Evolutionary conservation across 2,797 vertebrate genomes (phyloP).

Genomic region (Helostoma temminkii): DNA sequence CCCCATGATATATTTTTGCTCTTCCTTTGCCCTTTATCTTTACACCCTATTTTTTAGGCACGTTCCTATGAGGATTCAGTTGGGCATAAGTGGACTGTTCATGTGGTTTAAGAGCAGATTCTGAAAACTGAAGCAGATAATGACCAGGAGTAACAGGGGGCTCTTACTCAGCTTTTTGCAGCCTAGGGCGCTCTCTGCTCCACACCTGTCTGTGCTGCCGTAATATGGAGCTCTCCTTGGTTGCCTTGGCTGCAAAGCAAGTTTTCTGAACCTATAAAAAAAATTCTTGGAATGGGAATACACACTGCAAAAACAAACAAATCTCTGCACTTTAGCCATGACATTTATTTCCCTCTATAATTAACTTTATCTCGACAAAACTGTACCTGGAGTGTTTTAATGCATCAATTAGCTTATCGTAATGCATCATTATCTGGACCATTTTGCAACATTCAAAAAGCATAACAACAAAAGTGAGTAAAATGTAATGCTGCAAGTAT

Average conservation of each 20-base stretch:
- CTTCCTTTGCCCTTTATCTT: conserved; percentile 23
- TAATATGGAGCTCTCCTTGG: conserved; percentile 87
- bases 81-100: conserved; percentile 64
- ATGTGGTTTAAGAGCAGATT: conserved; percentile 69
- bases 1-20: conserved; percentile 16
- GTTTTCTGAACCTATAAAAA: conserved; percentile 87
- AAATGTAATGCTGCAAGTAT: conserved; percentile 19
- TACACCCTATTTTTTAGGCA: conserved; percentile 41
- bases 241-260: conserved; percentile 85
- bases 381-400: conserved; percentile 18
- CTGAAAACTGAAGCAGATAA: conserved; percentile 76
- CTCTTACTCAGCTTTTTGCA: conserved; percentile 89
- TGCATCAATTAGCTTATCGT: too few relatives aligned
- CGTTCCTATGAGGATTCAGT: conserved; percentile 55
- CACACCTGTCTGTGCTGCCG: conserved; percentile 92
- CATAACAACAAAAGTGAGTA: neutral
- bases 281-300: conserved; percentile 35
- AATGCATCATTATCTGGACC: conserved; percentile 20
- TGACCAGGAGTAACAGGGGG: conserved; percentile 69
- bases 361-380: conserved; percentile 33
- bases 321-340: conserved; percentile 5
- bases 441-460: conserved; percentile 5
- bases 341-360: conserved; percentile 33
- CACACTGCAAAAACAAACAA: conserved; percentile 1
- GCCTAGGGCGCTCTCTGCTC: conserved; percentile 87